Conservation (phyloP, 2,797 vertebrate genomes). For the Poecilia picta region DNA sequence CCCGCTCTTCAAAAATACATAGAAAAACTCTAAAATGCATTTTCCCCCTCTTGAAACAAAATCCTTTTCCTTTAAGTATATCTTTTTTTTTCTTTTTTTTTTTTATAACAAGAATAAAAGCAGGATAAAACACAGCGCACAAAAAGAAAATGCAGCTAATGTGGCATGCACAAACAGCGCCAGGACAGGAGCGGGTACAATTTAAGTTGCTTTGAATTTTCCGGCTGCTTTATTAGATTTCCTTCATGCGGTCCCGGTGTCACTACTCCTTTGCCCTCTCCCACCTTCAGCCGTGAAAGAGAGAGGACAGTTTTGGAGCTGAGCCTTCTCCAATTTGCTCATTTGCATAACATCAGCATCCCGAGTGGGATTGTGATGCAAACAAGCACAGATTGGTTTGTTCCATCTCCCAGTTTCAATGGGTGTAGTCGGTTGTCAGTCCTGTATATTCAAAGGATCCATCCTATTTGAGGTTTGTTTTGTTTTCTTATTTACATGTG, state of each 20-base stretch:
- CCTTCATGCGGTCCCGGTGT: constrained; percentile 58
- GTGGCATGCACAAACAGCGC: constrained; percentile 10
- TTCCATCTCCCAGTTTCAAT: constrained; percentile 63
- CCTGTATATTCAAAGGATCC: constrained; percentile 39
- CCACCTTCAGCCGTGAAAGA: constrained; percentile 63
- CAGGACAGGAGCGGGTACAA: constrained; percentile 6
- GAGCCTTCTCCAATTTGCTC: constrained; percentile 67
- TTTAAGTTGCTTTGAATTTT: constrained; percentile 55
- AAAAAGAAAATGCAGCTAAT: constrained; percentile 18
- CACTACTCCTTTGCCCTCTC: constrained; percentile 67
- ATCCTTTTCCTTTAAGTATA: constrained; percentile 36
- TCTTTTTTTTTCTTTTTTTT: not conserved
- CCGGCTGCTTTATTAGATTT: constrained; percentile 54
- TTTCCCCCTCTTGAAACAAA: constrained; percentile 47
- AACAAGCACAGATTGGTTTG: constrained; percentile 76
- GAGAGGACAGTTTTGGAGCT: constrained; percentile 71
- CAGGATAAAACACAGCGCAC: not conserved
- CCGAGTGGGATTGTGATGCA: constrained; percentile 81
- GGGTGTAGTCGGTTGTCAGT: constrained; percentile 46
- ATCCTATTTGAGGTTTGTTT: constrained; percentile 19
- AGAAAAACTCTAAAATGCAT: constrained; percentile 55
- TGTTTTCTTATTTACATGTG: constrained; percentile 19
- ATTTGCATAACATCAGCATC: constrained; percentile 85
- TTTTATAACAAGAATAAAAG: constrained; percentile 15
- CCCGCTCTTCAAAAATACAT: constrained; percentile 38